These are phyloP conservation scores for Achlya flavicornis DNA, from an alignment of 2,888 invertebrate genomes.

Conservation along the genomic window DNA sequence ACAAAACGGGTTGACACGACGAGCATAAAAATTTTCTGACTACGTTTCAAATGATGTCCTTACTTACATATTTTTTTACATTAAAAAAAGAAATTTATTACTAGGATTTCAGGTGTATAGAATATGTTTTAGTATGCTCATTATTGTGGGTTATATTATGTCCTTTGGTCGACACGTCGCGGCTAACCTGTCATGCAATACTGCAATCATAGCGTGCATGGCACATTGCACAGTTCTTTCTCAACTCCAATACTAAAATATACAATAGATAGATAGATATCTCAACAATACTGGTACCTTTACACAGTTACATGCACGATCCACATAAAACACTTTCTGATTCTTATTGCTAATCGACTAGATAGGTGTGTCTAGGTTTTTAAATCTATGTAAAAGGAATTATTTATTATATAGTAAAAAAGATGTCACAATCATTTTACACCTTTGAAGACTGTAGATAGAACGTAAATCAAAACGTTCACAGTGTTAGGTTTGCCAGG, in stretches of 20 bases:
- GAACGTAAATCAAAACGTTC: constrained; percentile 1
- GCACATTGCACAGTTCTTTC: constrained; percentile 35
- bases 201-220: constrained; percentile 66
- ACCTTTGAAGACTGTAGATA: background rate
- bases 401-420: background rate
- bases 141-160: constrained; percentile 21
- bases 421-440: background rate
- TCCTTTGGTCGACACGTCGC: constrained; percentile 38
- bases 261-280: constrained; percentile 8
- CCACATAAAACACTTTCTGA: background rate
- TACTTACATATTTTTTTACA: too few relatives aligned
- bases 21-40: too few relatives aligned
- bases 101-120: background rate
- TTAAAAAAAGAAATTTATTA: too few relatives aligned
- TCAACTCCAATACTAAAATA: constrained; percentile 37
- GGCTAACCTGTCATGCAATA: constrained; percentile 64
- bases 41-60: too few relatives aligned
- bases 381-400: too few relatives aligned
- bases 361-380: too few relatives aligned
- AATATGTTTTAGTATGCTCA: background rate
- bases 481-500: background rate
- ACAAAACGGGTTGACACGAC: too few relatives aligned
- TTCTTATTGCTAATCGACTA: too few relatives aligned
- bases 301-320: background rate
- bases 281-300: background rate